Evolutionary conservation across 2,113 vertebrate genomes (phyloP), one percentile per base, ranked within the genome.

Genomic region (Labeo rohita): DNA sequence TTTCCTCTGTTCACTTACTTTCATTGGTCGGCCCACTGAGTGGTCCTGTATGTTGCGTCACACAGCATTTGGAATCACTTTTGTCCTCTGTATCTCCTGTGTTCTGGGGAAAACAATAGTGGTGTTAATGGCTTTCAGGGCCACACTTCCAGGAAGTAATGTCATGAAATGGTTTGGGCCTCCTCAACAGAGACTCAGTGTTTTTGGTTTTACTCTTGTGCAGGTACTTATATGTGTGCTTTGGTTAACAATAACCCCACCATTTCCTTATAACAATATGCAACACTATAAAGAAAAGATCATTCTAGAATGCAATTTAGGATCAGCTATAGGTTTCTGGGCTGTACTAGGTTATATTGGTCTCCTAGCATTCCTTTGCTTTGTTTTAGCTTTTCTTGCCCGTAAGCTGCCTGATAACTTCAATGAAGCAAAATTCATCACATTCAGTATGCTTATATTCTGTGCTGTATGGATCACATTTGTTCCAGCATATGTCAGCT

Each of bases 321-420:
- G 93, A 45, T 94, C 92, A 1, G 85, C 76, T 23, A 36, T 92
- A 7, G 92, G 91, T 68, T 94, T 93, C 75, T 94, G 92, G 92
- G 92, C 88, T 15, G 91, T 93, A n/a, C 63, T 93, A 23, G 92
- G 92, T 21, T 94, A 94, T 82, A 94, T 93, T 16, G 90, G 91
- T 39, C 56, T 94, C 0, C 86, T 92, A 45, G 93, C 93, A 3
- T 86, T 90, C 78, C 66, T 94, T 21, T 93, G 93, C 34, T 68
- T 68, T 68, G 15, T 39, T 68, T 39, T 68, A 68, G 65, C 65
- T 68, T 68, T 68, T 8, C 15, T 68, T 34, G 65, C 65, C 65
- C 65, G 65, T 4, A 68, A 68, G 13, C 34, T 68, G 28, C 65
- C 65, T 68, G 65, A 68, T 39, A 68, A 68, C 34, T 70, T 70